Evolutionary conservation across 2,797 vertebrate genomes (phyloP).

Genomic region (Sitta carolinensis): DNA sequence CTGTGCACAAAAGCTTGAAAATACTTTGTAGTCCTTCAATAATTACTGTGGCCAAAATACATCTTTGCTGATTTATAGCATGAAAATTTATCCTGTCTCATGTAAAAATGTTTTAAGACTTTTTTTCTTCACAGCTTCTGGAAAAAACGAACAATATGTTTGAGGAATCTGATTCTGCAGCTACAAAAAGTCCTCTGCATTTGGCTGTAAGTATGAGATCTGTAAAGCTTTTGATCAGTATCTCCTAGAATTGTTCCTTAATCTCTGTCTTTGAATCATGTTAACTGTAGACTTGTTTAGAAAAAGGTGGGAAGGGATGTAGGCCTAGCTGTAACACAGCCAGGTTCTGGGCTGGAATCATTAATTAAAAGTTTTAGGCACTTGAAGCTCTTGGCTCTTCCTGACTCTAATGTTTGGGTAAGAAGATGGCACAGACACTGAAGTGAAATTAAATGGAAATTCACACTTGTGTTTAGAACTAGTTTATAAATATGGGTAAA

Average conservation of each 20-base stretch:
- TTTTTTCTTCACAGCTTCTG: slow-evolving; percentile 82
- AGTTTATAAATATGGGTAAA: background rate
- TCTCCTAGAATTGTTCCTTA: background rate
- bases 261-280: background rate
- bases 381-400: background rate
- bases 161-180: slow-evolving; percentile 80
- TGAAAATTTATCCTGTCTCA: background rate
- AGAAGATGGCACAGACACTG: background rate
- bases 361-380: background rate
- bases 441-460: background rate
- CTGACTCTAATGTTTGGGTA: background rate
- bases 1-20: background rate
- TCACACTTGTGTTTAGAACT: background rate
- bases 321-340: background rate
- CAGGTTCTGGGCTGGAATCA: background rate
- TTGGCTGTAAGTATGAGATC: slow-evolving; percentile 86
- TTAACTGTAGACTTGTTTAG: background rate
- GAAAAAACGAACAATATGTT: slow-evolving; percentile 84
- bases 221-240: background rate
- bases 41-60: background rate
- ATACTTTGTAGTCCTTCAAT: background rate
- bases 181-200: slow-evolving; percentile 90
- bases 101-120: background rate
- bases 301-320: background rate
- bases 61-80: background rate